phyloP scores from a whole-genome alignment of 2,113 vertebrate species.

The Terrapene triunguis region DNA sequence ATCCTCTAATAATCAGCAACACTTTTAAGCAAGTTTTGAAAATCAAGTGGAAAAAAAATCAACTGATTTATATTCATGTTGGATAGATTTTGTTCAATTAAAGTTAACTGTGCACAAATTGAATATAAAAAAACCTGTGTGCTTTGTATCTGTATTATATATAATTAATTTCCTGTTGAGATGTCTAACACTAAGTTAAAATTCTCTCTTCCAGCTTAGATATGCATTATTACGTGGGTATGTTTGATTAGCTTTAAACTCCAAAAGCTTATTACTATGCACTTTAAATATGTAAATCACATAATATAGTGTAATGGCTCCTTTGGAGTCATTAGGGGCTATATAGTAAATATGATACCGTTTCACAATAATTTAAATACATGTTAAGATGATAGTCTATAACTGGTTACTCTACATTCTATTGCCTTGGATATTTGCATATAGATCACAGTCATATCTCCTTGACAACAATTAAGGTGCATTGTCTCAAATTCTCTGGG shows the following conservation, averaged over 20 bases:
- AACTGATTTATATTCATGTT: background rate
- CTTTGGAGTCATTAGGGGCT: constrained; percentile 78
- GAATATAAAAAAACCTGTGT: constrained; percentile 30
- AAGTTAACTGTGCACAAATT: constrained; percentile 47
- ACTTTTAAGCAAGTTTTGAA: background rate
- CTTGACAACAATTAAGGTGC: constrained; percentile 75
- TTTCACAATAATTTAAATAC: constrained; percentile 73
- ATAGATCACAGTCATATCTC: constrained; percentile 56
- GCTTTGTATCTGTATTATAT: fast-evolving
- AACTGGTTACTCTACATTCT: constrained; percentile 66
- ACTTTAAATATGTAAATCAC: constrained; percentile 76
- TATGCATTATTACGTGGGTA: constrained; percentile 71
- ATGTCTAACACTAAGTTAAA: constrained; percentile 59
- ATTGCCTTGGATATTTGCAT: constrained; percentile 63
- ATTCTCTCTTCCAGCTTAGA: constrained; percentile 66
- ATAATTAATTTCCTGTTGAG: constrained; percentile 18
- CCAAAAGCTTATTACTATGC: constrained; percentile 55
- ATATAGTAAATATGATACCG: constrained; percentile 76
- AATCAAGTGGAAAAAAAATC: background rate
- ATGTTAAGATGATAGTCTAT: constrained; percentile 58
- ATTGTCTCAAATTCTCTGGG: constrained; percentile 71
- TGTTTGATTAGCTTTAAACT: constrained; percentile 77
- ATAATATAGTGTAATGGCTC: constrained; percentile 78
- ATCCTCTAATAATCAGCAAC: background rate
- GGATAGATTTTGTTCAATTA: constrained; percentile 23